Base-by-base conservation (phyloP, 2,888 invertebrate species). In the Aelia acuminata region DNA sequence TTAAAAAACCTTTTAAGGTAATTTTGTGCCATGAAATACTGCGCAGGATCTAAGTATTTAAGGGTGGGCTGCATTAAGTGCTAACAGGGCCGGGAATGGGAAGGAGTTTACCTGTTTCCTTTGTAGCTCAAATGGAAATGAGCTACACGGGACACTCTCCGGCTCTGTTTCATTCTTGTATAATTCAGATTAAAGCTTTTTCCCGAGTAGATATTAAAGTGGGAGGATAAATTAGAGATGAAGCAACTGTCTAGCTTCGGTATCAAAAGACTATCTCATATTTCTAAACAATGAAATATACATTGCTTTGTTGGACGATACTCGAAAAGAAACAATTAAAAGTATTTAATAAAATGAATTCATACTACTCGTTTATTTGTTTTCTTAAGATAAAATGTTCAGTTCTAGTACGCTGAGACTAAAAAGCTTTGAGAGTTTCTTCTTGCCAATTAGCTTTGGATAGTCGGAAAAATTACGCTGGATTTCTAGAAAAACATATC, bases 121-220 rank as follows among this genome's bases (percentile, higher is more conserved):
- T 70, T 70, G 63, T 70, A 70, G 35, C 63, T 70, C 63, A 26
- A 70, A 70, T 70, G 63, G 63, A 70, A 70, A 70, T 70, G 63
- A 70, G 63, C 18, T n/a, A 70, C 63, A 35, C 35, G 63, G 20
- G 18, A 31, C 63, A 70, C 63, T 35, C 35, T 70, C 31, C 26
- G 31, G 31, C 35, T 1, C 26, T 70, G 63, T 70, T 70, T 70
- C 63, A 31, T 70, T 70, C 63, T 70, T 70, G 63, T 70, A 35
- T 70, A 70, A 70, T 70, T 70, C 5, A 70, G 35, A 70, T 70
- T 70, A 70, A 70, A 70, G 31, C 63, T 35, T 70, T 70, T 70
- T 70, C 63, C 5, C 31, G 35, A 70, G 63, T 8, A 70, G 63
- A 70, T 70, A 70, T 70, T 70, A 70, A 70, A 35, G 5, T 31